phyloP scores from a whole-genome alignment of 2,888 invertebrate genomes.

The Epirrita christyi region DNA sequence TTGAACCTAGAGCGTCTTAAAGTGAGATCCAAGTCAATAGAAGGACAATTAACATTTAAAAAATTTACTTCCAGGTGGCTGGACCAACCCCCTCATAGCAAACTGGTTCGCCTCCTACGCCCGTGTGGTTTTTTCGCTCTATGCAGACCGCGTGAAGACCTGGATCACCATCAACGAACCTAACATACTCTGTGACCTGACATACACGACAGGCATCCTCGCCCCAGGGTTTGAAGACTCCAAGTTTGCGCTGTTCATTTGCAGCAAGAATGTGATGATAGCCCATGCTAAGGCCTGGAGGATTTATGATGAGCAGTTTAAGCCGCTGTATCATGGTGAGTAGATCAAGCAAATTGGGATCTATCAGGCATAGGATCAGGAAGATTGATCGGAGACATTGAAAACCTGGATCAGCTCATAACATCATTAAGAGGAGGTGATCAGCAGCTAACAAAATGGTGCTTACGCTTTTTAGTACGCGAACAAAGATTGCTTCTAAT shows the following conservation, averaged over 20 bases:
- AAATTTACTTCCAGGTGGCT: conserved; percentile 85
- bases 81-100: conserved; percentile 86
- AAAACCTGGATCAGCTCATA: background rate
- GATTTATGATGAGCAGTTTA: conserved; percentile 84
- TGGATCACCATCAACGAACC: conserved; percentile 92
- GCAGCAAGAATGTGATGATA: conserved; percentile 86
- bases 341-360: background rate
- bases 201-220: conserved; percentile 66
- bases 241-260: conserved; percentile 72
- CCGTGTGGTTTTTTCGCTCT: conserved; percentile 79
- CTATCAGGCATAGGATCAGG: background rate
- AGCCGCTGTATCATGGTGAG: conserved; percentile 74
- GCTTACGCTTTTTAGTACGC: too few species aligned
- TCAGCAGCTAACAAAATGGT: too few species aligned
- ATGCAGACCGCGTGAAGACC: conserved; percentile 85
- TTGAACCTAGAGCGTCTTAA: too few species aligned
- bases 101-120: conserved; percentile 87
- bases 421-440: too few species aligned
- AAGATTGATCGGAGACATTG: background rate
- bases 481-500: too few species aligned
- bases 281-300: conserved; percentile 88
- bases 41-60: too few species aligned
- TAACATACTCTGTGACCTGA: conserved; percentile 60
- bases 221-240: conserved; percentile 61
- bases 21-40: too few species aligned